phyloP scores from a whole-genome alignment of 2,888 invertebrate genomes.

The Ectropis crepuscularia region DNA sequence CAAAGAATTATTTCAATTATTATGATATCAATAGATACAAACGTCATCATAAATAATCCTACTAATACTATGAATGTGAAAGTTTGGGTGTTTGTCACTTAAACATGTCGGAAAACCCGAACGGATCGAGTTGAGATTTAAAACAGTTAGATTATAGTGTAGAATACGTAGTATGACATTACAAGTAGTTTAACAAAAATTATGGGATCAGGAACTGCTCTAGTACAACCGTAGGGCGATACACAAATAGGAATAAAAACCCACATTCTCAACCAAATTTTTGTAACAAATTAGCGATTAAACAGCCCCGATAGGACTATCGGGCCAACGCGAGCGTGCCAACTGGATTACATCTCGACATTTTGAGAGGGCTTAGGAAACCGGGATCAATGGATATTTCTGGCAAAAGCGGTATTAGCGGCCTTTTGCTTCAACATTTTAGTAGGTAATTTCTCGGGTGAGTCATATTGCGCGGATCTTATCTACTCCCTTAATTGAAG shows the following conservation, averaged over 20 bases:
- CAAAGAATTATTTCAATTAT: no score
- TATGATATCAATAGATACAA: no score
- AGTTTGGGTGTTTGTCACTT: no score
- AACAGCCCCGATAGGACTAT: constrained; percentile 26
- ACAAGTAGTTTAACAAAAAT: no score
- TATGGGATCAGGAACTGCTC: no score
- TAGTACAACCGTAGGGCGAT: background rate
- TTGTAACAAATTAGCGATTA: constrained; percentile 29
- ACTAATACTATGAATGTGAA: no score
- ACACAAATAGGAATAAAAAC: background rate
- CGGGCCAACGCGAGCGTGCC: constrained; percentile 29
- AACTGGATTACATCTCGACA: constrained; percentile 18
- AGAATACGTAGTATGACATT: no score
- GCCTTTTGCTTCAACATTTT: background rate
- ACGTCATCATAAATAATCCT: no score
- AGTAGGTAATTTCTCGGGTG: background rate
- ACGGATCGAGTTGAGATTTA: no score
- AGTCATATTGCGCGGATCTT: background rate
- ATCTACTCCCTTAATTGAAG: background rate
- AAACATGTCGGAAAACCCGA: no score
- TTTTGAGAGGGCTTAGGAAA: constrained; percentile 3
- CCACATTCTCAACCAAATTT: constrained; percentile 20
- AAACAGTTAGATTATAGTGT: no score
- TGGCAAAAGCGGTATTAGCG: constrained; percentile 1
- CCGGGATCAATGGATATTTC: constrained; percentile 12